Percentiles rank a stretch among this genome's conserved stretches.
Conservation (phyloP, 2,797 vertebrate genomes). For the Argentina silus region DNA sequence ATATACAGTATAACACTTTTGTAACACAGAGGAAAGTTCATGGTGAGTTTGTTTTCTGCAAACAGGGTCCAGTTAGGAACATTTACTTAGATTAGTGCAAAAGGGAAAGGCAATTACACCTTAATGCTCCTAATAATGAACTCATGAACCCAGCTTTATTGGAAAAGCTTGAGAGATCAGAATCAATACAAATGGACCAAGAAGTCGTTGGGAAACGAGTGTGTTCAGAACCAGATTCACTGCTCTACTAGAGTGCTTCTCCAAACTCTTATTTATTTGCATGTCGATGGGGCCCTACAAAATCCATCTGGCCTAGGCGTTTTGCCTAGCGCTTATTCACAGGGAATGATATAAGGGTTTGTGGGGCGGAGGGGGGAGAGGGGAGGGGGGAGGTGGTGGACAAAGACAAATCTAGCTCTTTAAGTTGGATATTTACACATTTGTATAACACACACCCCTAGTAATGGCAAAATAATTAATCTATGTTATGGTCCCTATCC, state of each 20-base stretch:
- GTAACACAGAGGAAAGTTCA: neutral
- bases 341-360: constrained; percentile 45
- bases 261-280: constrained; percentile 73
- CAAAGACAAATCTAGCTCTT: constrained; percentile 52
- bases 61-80: constrained; percentile 45
- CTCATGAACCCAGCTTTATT: constrained; percentile 74
- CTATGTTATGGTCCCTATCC: constrained; percentile 58
- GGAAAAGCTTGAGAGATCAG: constrained; percentile 71
- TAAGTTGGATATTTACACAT: constrained; percentile 71
- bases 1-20: neutral
- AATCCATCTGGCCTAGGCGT: constrained; percentile 55
- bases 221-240: constrained; percentile 54
- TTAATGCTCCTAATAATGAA: constrained; percentile 77
- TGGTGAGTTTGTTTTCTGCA: neutral
- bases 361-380: constrained; percentile 30
- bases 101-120: constrained; percentile 75
- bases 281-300: constrained; percentile 58
- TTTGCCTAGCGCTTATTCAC: constrained; percentile 49
- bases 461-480: constrained; percentile 71
- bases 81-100: constrained; percentile 71
- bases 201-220: constrained; percentile 35
- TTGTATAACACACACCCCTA: constrained; percentile 54
- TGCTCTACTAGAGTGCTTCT: constrained; percentile 54
- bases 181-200: constrained; percentile 73
- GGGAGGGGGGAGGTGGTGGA: neutral